These are phyloP conservation scores for Elephantulus edwardii DNA, from an alignment of 2,113 vertebrate genomes.

Conservation along the genomic window DNA sequence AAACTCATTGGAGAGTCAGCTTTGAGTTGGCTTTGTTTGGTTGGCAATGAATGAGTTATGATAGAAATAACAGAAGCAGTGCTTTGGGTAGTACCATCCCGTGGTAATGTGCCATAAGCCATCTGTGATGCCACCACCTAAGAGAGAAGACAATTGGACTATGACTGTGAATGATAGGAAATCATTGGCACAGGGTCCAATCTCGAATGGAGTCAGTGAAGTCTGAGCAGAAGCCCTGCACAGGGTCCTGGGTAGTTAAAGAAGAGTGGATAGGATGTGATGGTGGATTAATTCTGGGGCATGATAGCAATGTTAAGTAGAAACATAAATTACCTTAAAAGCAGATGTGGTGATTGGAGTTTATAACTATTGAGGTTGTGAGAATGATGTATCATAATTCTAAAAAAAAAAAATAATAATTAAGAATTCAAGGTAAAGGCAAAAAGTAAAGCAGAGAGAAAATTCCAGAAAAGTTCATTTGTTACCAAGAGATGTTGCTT, in stretches of 20 bases:
- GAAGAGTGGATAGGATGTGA: neutral
- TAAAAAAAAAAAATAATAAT: neutral
- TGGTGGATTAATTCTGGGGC: neutral
- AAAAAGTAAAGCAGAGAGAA: neutral
- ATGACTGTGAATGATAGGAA: neutral
- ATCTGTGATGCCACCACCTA: rapidly evolving
- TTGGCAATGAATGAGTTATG: neutral
- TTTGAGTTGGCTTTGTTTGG: too few species aligned
- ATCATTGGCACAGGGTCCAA: neutral
- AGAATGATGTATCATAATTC: neutral
- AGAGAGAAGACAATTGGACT: neutral
- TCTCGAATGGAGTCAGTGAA: neutral
- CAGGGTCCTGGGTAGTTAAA: neutral
- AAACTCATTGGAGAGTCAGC: too few species aligned
- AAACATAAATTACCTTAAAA: neutral
- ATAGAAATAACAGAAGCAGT: neutral
- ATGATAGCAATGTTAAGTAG: neutral
- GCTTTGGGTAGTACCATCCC: neutral
- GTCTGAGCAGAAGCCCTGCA: neutral
- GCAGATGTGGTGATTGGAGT: too few species aligned
- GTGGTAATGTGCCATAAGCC: neutral
- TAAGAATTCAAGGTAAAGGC: neutral
- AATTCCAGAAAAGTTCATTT: neutral
- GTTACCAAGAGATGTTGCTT: neutral
- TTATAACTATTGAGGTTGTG: neutral